A percentile compares a stretch with the other conserved stretches of the same genome.
These are phyloP conservation scores for Ptilonorhynchus violaceus DNA, from an alignment of 2,113 vertebrate species.

Conservation along the genomic window DNA sequence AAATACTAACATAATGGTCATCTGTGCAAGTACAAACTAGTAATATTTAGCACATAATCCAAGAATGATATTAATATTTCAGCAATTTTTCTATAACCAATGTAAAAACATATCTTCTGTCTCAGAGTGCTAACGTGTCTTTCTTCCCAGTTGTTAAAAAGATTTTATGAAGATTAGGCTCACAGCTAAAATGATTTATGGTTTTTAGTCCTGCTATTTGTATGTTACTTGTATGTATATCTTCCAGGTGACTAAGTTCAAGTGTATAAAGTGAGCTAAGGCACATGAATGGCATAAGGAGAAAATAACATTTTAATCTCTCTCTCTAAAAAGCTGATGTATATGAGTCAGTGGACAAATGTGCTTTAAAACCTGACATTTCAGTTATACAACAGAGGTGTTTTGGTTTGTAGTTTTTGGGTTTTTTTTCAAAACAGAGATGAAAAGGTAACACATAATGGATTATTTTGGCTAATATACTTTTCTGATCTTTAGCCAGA, in stretches of 20 bases:
- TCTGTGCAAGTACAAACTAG: not conserved
- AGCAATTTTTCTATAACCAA: not conserved
- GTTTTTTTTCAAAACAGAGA: not conserved
- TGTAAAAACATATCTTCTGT: not conserved
- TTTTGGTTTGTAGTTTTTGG: not conserved
- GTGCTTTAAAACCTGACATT: not conserved
- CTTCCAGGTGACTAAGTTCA: not conserved
- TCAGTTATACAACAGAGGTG: not conserved
- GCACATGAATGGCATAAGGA: rapidly evolving
- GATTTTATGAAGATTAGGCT: not conserved
- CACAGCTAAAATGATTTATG: not conserved
- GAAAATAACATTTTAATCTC: not conserved
- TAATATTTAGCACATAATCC: not conserved
- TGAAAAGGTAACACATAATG: not conserved
- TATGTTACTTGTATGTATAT: not conserved
- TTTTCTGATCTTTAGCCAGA: not conserved
- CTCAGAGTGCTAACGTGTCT: not conserved
- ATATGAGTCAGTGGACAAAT: not conserved
- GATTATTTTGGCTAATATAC: not conserved
- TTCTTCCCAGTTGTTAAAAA: not conserved
- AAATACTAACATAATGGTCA: not conserved
- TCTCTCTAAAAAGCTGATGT: not conserved
- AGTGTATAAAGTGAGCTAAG: not conserved
- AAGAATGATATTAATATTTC: not conserved
- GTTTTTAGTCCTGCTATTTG: not conserved